Percentiles rank a stretch among this genome's conserved stretches.
These are phyloP conservation scores for Anabas testudineus DNA, from an alignment of 2,797 vertebrate species.

Conservation along the genomic window DNA sequence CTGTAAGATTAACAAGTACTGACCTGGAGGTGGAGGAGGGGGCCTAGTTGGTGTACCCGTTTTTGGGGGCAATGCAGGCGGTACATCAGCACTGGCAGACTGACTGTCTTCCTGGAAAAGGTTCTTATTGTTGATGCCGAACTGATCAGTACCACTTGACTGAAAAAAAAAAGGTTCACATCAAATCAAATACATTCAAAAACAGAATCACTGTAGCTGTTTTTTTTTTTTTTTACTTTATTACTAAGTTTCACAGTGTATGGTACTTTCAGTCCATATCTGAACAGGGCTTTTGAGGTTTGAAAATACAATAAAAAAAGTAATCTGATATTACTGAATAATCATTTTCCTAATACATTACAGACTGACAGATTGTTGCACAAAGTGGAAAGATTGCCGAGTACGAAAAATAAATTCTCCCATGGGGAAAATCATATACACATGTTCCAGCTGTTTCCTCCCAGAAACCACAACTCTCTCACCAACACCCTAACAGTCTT, in stretches of 20 bases:
- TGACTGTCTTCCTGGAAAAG: constrained; percentile 88
- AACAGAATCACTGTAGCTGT: too few species aligned
- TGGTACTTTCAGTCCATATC: neutral
- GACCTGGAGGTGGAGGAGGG: constrained; percentile 96
- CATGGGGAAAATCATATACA: neutral
- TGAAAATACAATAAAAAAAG: neutral
- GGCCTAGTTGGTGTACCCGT: constrained; percentile 96
- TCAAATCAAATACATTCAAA: neutral
- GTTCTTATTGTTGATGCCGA: constrained; percentile 89
- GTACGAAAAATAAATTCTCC: neutral
- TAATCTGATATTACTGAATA: neutral
- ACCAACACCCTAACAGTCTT: neutral
- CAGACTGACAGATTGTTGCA: neutral
- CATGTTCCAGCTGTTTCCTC: constrained; percentile 12
- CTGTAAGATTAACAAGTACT: constrained; percentile 28
- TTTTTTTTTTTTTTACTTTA: neutral
- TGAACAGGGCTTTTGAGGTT: neutral
- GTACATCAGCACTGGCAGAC: constrained; percentile 86
- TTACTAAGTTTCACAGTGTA: neutral
- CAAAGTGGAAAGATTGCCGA: neutral
- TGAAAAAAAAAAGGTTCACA: constrained; percentile 62
- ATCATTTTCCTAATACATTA: neutral
- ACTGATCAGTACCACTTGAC: constrained; percentile 91
- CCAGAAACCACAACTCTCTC: constrained; percentile 27
- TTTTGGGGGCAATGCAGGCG: constrained; percentile 96